Evolutionary conservation across 2,113 vertebrate genomes (phyloP).

Genomic region (Polyodon spathula): DNA sequence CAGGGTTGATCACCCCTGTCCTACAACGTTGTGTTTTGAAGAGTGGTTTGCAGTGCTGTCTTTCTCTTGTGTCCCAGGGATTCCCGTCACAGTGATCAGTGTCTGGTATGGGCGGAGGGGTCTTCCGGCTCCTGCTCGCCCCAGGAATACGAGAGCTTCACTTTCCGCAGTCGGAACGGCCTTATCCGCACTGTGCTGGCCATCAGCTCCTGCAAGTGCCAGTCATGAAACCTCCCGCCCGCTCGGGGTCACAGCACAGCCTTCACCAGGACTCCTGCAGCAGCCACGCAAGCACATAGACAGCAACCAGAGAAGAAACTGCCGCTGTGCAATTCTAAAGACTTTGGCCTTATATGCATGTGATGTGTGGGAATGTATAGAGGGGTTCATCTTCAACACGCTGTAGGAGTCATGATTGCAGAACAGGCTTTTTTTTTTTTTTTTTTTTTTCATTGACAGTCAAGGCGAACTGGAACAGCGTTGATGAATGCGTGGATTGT

Average conservation of each 20-base stretch:
- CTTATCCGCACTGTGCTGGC: slow-evolving; percentile 30
- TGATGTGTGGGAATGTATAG: too few species aligned
- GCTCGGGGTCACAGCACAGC: slow-evolving; percentile 1
- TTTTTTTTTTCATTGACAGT: too few species aligned
- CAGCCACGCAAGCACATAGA: not conserved
- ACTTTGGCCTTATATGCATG: too few species aligned
- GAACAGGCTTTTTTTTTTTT: too few species aligned
- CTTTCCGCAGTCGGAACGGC: slow-evolving; percentile 37
- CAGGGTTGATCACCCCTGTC: too few species aligned
- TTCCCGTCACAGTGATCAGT: slow-evolving; percentile 32
- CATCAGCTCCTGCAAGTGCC: slow-evolving; percentile 47
- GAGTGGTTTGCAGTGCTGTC: not conserved
- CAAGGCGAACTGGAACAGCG: too few species aligned
- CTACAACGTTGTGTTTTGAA: not conserved
- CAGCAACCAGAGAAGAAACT: too few species aligned
- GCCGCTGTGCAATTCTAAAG: too few species aligned
- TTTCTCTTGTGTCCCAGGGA: slow-evolving; percentile 35
- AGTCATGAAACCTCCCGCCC: slow-evolving; percentile 24
- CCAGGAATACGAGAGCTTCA: slow-evolving; percentile 31
- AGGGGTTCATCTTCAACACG: too few species aligned
- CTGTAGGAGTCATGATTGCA: too few species aligned
- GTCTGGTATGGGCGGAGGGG: slow-evolving; percentile 46
- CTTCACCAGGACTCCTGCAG: not conserved
- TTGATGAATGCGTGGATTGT: too few species aligned
- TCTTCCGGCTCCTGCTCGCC: slow-evolving; percentile 38